Evolutionary conservation across 2,113 vertebrate species (phyloP).

Genomic region (Stictonetta naevosa): DNA sequence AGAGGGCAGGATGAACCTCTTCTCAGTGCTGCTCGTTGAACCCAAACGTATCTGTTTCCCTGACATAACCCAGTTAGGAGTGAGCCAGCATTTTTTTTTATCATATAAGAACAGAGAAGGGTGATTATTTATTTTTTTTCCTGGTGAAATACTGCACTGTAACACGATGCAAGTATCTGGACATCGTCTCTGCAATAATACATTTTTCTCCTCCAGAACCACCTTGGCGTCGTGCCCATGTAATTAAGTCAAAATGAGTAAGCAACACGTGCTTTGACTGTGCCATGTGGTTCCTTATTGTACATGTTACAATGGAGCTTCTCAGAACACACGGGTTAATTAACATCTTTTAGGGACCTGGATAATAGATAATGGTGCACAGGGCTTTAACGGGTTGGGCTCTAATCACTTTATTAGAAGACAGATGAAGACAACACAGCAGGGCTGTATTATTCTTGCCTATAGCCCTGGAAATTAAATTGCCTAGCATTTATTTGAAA

Average conservation of each 20-base stretch:
- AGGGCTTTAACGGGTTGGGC: constrained; percentile 63
- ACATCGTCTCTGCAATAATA: background rate
- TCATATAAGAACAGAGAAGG: background rate
- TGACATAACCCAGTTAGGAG: constrained; percentile 2
- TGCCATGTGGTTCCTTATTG: constrained; percentile 35
- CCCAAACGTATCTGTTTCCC: background rate
- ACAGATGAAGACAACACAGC: constrained; percentile 67
- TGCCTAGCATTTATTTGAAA: constrained; percentile 40
- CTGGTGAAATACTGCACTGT: background rate
- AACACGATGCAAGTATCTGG: background rate
- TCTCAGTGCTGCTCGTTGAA: background rate
- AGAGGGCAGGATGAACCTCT: background rate
- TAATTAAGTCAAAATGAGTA: constrained; percentile 56
- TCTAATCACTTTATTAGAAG: constrained; percentile 84
- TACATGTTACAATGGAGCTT: constrained; percentile 44
- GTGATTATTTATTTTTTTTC: background rate
- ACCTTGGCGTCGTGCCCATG: constrained; percentile 22
- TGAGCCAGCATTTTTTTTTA: background rate
- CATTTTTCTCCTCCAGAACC: background rate
- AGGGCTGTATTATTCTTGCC: constrained; percentile 63
- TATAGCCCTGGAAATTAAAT: constrained; percentile 44
- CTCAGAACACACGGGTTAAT: constrained; percentile 68
- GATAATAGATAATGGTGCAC: constrained; percentile 68
- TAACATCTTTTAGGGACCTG: constrained; percentile 75
- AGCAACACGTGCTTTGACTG: constrained; percentile 34